Evolutionary conservation across 2,797 vertebrate genomes (phyloP).

Genomic region (Pseudochirops cupreus): DNA sequence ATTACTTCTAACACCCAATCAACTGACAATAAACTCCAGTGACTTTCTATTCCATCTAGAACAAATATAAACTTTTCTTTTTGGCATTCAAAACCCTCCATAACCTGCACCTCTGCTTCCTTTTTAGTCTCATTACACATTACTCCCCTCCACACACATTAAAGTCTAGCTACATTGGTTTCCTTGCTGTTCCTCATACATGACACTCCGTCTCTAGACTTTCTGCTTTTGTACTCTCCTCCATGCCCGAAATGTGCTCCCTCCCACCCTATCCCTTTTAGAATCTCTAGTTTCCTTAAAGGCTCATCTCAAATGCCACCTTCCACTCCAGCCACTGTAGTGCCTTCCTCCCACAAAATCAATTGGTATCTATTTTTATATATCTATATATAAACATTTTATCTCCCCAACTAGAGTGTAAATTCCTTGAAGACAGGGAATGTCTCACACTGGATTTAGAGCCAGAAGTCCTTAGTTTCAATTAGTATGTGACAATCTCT

Average conservation of each 20-base stretch:
- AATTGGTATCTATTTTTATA: not conserved
- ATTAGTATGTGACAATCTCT: not conserved
- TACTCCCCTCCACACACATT: not conserved
- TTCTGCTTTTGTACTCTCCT: not conserved
- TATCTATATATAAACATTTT: not conserved
- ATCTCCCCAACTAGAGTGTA: not conserved
- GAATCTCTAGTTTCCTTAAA: not conserved
- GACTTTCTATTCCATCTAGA: not conserved
- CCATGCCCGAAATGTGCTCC: not conserved
- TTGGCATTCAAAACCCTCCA: slow-evolving; percentile 43
- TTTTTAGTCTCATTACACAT: not conserved
- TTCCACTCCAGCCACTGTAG: not conserved
- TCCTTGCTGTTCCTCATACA: not conserved
- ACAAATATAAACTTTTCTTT: slow-evolving; percentile 31
- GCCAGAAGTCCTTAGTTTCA: not conserved
- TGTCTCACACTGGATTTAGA: slow-evolving; percentile 46
- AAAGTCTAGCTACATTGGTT: not conserved
- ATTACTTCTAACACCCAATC: slow-evolving; percentile 4
- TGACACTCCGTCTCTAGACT: not conserved
- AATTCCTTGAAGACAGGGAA: slow-evolving; percentile 3
- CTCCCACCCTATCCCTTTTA: not conserved
- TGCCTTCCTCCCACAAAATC: not conserved
- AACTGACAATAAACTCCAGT: not conserved
- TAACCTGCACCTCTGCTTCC: not conserved
- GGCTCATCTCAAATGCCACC: not conserved